These are phyloP conservation scores for Euplexia lucipara DNA, from an alignment of 2,888 invertebrate genomes.

Conservation along the genomic window DNA sequence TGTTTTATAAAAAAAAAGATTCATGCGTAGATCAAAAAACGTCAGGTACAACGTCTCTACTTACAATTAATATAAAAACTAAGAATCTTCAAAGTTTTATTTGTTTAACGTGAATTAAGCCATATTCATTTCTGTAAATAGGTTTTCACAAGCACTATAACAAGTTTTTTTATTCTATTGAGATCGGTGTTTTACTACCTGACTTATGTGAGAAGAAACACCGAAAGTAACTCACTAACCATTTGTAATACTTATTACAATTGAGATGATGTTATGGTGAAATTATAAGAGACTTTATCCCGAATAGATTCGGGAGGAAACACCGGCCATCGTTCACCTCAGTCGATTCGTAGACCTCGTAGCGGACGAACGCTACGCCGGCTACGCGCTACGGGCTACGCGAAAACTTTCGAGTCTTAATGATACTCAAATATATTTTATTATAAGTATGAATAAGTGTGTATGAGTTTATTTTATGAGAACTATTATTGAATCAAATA, in stretches of 20 bases:
- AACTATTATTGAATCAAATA: neutral
- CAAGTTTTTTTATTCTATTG: too few species aligned
- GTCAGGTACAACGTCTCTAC: too few species aligned
- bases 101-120: too few species aligned
- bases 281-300: constrained; percentile 13
- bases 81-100: too few species aligned
- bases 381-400: constrained; percentile 64
- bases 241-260: too few species aligned
- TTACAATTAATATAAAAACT: too few species aligned
- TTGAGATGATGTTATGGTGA: constrained; percentile 8
- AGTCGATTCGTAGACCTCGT: constrained; percentile 72
- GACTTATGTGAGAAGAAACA: constrained; percentile 4
- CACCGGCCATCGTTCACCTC: constrained; percentile 28
- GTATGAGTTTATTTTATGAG: constrained; percentile 4
- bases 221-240: constrained; percentile 1
- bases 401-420: constrained; percentile 64
- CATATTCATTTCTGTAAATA: too few species aligned
- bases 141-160: too few species aligned
- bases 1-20: too few species aligned
- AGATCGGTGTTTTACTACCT: too few species aligned
- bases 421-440: constrained; percentile 2
- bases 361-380: constrained; percentile 71
- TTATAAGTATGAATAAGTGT: neutral
- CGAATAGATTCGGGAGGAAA: constrained; percentile 16
- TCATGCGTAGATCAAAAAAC: too few species aligned